These are phyloP conservation scores for Leptopilina syphax DNA, from an alignment of 2,888 invertebrate species.

Conservation along the genomic window DNA sequence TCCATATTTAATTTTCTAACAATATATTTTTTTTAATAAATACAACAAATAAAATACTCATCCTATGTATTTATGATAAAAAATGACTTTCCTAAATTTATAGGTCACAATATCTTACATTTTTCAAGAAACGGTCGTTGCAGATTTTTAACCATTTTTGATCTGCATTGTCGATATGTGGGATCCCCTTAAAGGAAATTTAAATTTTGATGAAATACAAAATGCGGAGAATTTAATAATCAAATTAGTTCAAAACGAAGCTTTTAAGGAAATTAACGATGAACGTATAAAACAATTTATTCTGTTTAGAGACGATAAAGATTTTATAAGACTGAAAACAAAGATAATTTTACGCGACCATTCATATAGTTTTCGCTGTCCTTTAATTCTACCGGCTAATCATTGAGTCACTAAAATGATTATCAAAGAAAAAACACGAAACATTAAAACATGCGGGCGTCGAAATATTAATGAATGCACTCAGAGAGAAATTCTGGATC, in stretches of 20 bases:
- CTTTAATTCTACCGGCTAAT: not conserved
- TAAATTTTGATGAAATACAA: not conserved
- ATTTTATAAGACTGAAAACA: constrained; percentile 29
- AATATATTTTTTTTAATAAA: too few relatives aligned
- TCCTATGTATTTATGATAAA: too few relatives aligned
- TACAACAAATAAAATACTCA: too few relatives aligned
- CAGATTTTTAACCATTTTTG: too few relatives aligned
- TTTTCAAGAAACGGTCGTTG: too few relatives aligned
- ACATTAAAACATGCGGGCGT: constrained; percentile 37
- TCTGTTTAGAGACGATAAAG: constrained; percentile 14
- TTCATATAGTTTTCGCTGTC: constrained; percentile 19
- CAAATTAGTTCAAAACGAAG: constrained; percentile 11
- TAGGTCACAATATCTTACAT: too few relatives aligned
- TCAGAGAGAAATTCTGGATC: constrained; percentile 52
- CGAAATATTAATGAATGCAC: constrained; percentile 30
- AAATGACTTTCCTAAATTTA: too few relatives aligned
- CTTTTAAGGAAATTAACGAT: not conserved
- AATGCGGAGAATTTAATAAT: not conserved
- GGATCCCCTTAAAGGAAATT: not conserved
- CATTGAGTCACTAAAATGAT: not conserved
- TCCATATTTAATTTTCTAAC: too few relatives aligned
- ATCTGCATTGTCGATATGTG: too few relatives aligned
- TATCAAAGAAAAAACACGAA: too few relatives aligned
- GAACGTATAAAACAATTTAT: not conserved
- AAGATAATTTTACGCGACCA: constrained; percentile 34